Percentiles rank a stretch among this genome's conserved stretches.
phyloP scores from a whole-genome alignment of 2,113 vertebrate genomes.

The Melospiza georgiana region DNA sequence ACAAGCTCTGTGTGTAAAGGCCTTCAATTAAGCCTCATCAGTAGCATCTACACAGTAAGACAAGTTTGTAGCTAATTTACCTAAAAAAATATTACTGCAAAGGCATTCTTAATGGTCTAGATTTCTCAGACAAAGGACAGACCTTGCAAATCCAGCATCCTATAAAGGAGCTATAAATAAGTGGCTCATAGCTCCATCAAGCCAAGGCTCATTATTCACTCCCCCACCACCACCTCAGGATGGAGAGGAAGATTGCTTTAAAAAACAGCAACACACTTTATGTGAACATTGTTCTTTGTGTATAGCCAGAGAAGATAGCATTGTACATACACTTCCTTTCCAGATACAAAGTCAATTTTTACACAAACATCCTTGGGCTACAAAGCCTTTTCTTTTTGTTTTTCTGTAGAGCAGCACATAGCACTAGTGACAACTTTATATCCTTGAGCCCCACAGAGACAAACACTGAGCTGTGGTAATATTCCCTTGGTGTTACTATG shows the following conservation, averaged over 20 bases:
- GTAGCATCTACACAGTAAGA: not conserved
- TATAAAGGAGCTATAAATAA: not conserved
- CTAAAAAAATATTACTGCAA: not conserved
- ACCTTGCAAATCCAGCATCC: not conserved
- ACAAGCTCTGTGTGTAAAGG: not conserved
- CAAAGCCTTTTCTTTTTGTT: not conserved
- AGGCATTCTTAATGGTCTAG: not conserved
- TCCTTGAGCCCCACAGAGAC: not conserved
- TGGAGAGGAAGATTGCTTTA: constrained; percentile 1
- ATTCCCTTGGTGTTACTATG: not conserved
- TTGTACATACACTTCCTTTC: constrained; percentile 62
- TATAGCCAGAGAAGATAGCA: constrained; percentile 34
- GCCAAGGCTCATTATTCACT: not conserved
- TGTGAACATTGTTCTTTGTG: not conserved
- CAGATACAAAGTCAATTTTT: constrained; percentile 56
- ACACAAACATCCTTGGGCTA: constrained; percentile 64
- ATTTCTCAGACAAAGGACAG: not conserved
- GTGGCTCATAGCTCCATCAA: not conserved
- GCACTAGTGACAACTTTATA: not conserved
- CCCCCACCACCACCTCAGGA: not conserved
- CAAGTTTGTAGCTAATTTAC: not conserved
- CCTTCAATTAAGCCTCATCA: not conserved
- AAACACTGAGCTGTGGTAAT: not conserved
- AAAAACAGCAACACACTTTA: not conserved
- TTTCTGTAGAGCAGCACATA: not conserved